Base-by-base conservation (phyloP, 1,140 invertebrate genomes). In the Plectus sambesii region DNA sequence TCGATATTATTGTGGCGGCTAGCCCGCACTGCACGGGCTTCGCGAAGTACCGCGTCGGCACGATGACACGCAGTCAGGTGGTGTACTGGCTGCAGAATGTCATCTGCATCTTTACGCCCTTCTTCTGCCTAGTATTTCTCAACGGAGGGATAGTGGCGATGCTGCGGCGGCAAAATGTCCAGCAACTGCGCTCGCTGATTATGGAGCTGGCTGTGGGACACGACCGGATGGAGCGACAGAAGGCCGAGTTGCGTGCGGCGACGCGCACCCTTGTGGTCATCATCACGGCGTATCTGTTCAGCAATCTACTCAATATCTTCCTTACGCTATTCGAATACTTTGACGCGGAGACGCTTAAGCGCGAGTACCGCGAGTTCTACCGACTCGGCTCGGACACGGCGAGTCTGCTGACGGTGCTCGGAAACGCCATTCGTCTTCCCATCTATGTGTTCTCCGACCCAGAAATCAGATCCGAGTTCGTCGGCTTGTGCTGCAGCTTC, bases 121-220 rank as follows among this genome's bases (percentile, higher is more conserved):
- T 66, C 42, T 44, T 58, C 27, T 65, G 64, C 15, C 33, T 66
- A 2, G 58, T 66, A n/a, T 68, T 65, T 39, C 50, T 66, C 2
- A 66, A 66, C 51, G 65, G 61, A 12, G 61, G 62, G 30, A 66
- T 68, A 41, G 65, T 66, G 20, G 42, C 58, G 6, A 66, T 65
- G 62, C 44, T 66, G 5, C 40, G 58, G 30, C 47, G 56, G 38
- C 63, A 66, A 53, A 68, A 66, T 50, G 60, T 66, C 17, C 51
- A 63, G 41, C 54, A 65, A 48, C 42, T 66, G 12, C 62, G 63
- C 2, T 63, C 53, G 5, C 39, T 66, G 27, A 66, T 66, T 25
- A 65, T 61, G 17, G 54, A 66, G 47, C 29, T 66, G 2, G 67
- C 63, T 8, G 53, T 66, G 48, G 63, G 63, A 1, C 50, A 62